phyloP scores from a whole-genome alignment of 2,888 invertebrate genomes.

The Trisateles emortualis region DNA sequence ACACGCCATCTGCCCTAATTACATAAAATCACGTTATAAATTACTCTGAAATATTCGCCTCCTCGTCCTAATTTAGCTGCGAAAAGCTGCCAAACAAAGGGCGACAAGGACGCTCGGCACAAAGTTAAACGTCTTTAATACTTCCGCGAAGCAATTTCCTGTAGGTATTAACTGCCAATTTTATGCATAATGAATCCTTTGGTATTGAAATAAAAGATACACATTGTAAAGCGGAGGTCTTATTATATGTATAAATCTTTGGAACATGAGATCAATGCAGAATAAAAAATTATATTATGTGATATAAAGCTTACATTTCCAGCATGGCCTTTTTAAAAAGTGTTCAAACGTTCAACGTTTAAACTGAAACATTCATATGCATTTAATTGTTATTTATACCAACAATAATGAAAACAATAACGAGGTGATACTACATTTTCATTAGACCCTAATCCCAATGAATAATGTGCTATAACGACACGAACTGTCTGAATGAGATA shows the following conservation, averaged over 20 bases:
- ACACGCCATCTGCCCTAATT: slow-evolving; percentile 76
- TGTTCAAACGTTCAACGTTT: too few species aligned
- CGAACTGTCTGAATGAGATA: slow-evolving; percentile 69
- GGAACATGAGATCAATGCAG: slow-evolving; percentile 56
- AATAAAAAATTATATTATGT: too few species aligned
- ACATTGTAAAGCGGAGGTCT: slow-evolving; percentile 26
- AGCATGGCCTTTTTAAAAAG: too few species aligned
- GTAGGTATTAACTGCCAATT: slow-evolving; percentile 69
- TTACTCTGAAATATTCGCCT: slow-evolving; percentile 73
- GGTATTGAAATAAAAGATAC: slow-evolving; percentile 52
- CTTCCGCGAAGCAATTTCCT: slow-evolving; percentile 68
- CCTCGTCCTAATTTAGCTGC: slow-evolving; percentile 66
- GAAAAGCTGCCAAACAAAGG: slow-evolving; percentile 75
- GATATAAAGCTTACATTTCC: too few species aligned
- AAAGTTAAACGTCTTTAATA: slow-evolving; percentile 73
- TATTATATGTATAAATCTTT: too few species aligned
- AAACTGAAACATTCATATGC: too few species aligned
- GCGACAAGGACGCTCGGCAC: slow-evolving; percentile 65
- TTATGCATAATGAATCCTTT: slow-evolving; percentile 67
- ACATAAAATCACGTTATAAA: slow-evolving; percentile 79
- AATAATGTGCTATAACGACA: slow-evolving; percentile 49
- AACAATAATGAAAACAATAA: slow-evolving; percentile 8
- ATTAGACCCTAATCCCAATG: slow-evolving; percentile 52
- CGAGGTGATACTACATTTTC: slow-evolving; percentile 14
- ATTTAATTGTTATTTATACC: not conserved